Evolutionary conservation across 2,797 vertebrate genomes (phyloP).

Genomic region (Apogon talboti): DNA sequence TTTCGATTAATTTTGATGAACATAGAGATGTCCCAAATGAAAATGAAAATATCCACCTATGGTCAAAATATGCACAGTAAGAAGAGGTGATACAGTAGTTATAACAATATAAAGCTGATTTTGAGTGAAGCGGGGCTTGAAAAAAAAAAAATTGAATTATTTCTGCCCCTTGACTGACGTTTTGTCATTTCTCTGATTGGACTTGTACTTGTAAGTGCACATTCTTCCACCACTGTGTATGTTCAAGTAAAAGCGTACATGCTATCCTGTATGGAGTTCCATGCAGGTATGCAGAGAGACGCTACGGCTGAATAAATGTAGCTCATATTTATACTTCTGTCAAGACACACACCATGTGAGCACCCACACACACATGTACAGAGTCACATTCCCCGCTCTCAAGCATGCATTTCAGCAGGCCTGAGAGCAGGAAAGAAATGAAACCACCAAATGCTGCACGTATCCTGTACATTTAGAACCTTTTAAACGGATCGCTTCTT

Average conservation of each 20-base stretch:
- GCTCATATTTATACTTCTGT: constrained; percentile 57
- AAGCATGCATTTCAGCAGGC: constrained; percentile 64
- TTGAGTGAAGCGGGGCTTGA: too few species aligned
- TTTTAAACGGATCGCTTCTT: constrained; percentile 59
- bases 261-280: constrained; percentile 25
- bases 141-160: too few species aligned
- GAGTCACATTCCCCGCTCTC: constrained; percentile 60
- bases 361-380: constrained; percentile 14
- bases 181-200: not conserved
- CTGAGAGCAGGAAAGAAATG: constrained; percentile 67
- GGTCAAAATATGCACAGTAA: too few species aligned
- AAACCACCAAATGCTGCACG: constrained; percentile 56
- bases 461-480: constrained; percentile 67
- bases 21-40: too few species aligned
- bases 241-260: constrained; percentile 15
- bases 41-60: too few species aligned
- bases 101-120: too few species aligned
- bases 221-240: constrained; percentile 26
- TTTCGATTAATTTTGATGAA: too few species aligned
- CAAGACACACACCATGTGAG: constrained; percentile 34
- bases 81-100: too few species aligned
- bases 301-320: constrained; percentile 57
- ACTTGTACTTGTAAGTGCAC: not conserved
- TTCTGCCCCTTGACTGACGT: not conserved
- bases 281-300: constrained; percentile 53